Evolutionary conservation across 1,140 invertebrate genomes (phyloP).

Genomic region (Zaprionus tsacasi): DNA sequence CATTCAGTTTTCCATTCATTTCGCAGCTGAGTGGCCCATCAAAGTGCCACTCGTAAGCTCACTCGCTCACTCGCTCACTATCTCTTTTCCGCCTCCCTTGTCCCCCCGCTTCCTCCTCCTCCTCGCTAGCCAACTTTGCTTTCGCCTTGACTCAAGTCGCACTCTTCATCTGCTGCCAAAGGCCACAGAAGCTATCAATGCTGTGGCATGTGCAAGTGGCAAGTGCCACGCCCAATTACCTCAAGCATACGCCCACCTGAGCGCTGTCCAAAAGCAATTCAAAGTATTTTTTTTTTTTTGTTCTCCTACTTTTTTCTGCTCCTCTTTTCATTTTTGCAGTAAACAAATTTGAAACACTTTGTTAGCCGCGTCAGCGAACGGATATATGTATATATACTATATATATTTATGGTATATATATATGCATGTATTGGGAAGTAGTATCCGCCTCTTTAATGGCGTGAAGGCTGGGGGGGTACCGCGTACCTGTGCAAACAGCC

Average conservation of each 20-base stretch:
- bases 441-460: conserved; percentile 18
- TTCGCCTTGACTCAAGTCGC: conserved; percentile 45
- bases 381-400: conserved; percentile 7
- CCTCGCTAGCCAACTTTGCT: background rate
- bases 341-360: conserved; percentile 81
- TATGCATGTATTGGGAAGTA: conserved; percentile 6
- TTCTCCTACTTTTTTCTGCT: background rate
- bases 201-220: conserved; percentile 35
- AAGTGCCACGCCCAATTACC: conserved; percentile 67
- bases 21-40: conserved; percentile 40
- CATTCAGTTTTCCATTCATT: conserved; percentile 37
- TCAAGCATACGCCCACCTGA: conserved; percentile 42
- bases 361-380: conserved; percentile 55
- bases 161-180: conserved; percentile 63
- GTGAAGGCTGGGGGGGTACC: background rate
- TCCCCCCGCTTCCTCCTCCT: background rate
- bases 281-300: conserved; percentile 1
- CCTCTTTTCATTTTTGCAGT: conserved; percentile 58
- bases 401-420: conserved; percentile 13
- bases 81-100: background rate
- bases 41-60: conserved; percentile 34
- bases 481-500: conserved; percentile 53
- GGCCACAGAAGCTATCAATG: conserved; percentile 65
- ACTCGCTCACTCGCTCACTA: background rate
- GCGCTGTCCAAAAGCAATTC: conserved; percentile 66